Evolutionary conservation across 2,113 vertebrate species (phyloP), one percentile per base, ranked within the genome.

Genomic region (Mirounga angustirostris): DNA sequence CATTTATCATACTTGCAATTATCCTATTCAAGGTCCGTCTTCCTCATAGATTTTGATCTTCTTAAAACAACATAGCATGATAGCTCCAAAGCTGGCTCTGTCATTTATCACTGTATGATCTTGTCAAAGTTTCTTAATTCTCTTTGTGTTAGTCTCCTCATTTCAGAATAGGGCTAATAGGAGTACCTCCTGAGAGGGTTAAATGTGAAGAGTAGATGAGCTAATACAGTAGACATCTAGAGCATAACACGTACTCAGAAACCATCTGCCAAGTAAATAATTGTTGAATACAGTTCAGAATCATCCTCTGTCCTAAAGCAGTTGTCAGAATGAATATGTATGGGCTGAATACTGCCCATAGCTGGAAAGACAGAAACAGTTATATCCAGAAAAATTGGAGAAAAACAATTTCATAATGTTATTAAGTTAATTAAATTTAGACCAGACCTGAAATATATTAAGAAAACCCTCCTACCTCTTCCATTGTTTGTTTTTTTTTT

Each of bases 321-420:
- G 54, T 28, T 50, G 54, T n/a, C 69, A 52, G 74, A 78, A 30
- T 78, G 74, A 78, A 13, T 16, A 78, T 18, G 40, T 5, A 50
- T 56, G 52, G 28, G 67, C 30, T 92, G 84, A 95, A 56, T 56
- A 74, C 28, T 11, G 13, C 7, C 59, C 28, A 71, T 4, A 15
- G 65, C 36, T 73, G 43, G 59, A 63, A 96, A 85, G 30, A 93
- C 0, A 59, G 59, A 63, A 95, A 67, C 24, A 40, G 12, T 83
- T 46, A 58, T 46, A 9, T 61, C 92, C 83, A 73, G 36, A 92
- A 90, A 97, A 92, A 76, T 1, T 71, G 40, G 43, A 89, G 56
- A 83, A 88, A 94, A 96, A 65, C 84, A 87, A 87, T 80, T 94
- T 92, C 54, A 71, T 71, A 59, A 88, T 63, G 46, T 18, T 54